These are phyloP conservation scores for Vanessa atalanta DNA, from an alignment of 1,140 invertebrate species.

Conservation along the genomic window DNA sequence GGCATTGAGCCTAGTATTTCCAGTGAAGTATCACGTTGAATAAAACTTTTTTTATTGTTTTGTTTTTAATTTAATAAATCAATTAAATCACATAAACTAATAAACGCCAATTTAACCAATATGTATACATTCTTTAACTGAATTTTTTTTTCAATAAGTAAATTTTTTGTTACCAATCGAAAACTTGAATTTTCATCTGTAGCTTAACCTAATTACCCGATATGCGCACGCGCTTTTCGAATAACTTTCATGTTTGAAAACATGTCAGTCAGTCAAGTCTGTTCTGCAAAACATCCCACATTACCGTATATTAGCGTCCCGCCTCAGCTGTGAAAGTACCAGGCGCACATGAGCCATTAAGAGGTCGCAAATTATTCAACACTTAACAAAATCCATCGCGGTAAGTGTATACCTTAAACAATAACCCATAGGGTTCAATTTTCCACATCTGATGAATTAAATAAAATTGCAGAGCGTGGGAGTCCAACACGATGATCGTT, in stretches of 20 bases:
- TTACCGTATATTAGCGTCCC: constrained; percentile 9
- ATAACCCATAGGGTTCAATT: constrained; percentile 40
- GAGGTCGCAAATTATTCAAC: constrained; percentile 66
- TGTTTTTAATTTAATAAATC: not conserved
- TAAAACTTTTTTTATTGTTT: not conserved
- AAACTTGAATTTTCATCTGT: no score
- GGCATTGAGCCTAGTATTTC: not conserved
- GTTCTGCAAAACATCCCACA: constrained; percentile 12
- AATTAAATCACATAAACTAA: not conserved
- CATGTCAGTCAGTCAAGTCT: constrained; percentile 7
- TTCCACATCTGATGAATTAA: not conserved
- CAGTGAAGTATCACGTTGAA: not conserved
- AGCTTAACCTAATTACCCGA: not conserved
- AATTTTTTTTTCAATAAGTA: no score
- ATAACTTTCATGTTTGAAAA: constrained; percentile 17
- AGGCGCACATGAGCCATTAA: constrained; percentile 59
- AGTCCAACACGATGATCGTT: constrained; percentile 68
- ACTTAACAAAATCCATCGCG: constrained; percentile 22
- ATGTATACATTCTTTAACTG: no score
- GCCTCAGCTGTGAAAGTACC: constrained; percentile 52
- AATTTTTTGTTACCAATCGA: no score
- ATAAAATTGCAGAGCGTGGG: constrained; percentile 56
- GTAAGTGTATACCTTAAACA: constrained; percentile 25
- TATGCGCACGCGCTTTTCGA: not conserved
- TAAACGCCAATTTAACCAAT: not conserved